These are phyloP conservation scores for Acleris literana DNA, from an alignment of 2,888 invertebrate genomes.

Conservation along the genomic window DNA sequence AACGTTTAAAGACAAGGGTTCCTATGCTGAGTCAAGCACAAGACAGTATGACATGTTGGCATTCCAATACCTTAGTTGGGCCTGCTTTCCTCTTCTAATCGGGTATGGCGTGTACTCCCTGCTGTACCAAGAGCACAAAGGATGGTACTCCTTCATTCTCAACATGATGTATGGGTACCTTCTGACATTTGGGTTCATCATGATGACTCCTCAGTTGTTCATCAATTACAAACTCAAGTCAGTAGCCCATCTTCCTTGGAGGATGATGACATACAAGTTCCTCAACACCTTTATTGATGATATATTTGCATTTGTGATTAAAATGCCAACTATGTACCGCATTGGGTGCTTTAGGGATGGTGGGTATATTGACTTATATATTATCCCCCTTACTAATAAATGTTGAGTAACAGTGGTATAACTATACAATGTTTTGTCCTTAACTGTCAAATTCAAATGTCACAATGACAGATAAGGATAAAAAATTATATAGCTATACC, in stretches of 20 bases:
- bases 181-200: conserved; percentile 99
- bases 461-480: too few relatives aligned
- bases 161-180: conserved; percentile 99
- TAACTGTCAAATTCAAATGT: too few relatives aligned
- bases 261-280: conserved; percentile 99
- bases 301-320: conserved; percentile 99
- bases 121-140: conserved; percentile 97
- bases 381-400: too few relatives aligned
- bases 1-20: conserved; percentile 95
- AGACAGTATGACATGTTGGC: conserved; percentile 97
- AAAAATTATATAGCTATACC: too few relatives aligned
- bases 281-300: conserved; percentile 99
- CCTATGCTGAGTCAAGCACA: conserved; percentile 97
- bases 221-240: conserved; percentile 99
- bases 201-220: conserved; percentile 99
- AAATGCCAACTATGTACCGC: conserved; percentile 99
- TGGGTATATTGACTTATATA: conserved; percentile 56
- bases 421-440: too few relatives aligned
- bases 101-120: conserved; percentile 98
- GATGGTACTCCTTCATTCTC: conserved; percentile 99
- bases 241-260: conserved; percentile 99
- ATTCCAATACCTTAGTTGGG: conserved; percentile 98
- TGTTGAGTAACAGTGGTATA: too few relatives aligned
- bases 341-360: conserved; percentile 99
- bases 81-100: conserved; percentile 95